Base-by-base conservation (phyloP, 1,140 invertebrate genomes). In the Lordiphosa stackelbergi region DNA sequence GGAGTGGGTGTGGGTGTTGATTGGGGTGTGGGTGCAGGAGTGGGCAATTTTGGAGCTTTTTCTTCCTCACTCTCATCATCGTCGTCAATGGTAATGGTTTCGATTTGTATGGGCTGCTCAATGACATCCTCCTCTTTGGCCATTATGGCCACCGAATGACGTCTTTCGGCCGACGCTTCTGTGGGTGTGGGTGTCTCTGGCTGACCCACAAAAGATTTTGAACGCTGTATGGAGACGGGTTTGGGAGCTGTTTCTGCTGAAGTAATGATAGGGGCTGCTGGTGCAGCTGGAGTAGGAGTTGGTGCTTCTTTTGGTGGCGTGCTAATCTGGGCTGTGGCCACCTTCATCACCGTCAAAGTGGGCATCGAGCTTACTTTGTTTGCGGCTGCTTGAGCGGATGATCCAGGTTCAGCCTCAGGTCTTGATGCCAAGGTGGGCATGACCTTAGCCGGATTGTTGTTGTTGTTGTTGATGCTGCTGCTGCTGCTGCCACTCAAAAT, bases 111-210 rank as follows among this genome's bases (percentile, higher is more conserved):
- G 3, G 58, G 34, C 34, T 66, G 53, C 47, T 69, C 66, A 3
- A 73, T 61, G 1, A 73, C 77, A 51, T 77, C 77, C 13, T 71
- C 59, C 16, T 81, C 75, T 36, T 83, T 77, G 24, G 72, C 77
- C 77, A 83, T 81, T 28, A 83, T 77, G 35, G 69, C 78, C 36
- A 83, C 78, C 12, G 77, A 83, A 13, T 77, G 72, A 0, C 77
- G 68, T 0, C 77, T 54, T 31, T 83, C 77, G 5, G 38, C 28
- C 1, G 49, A 49, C 5, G 53, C 5, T 2, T 59, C 49, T 4
- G 7, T 52, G 40, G 10, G 16, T 5, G 7, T 52, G 40, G 10
- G 16, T 53, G 6, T 8, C 7, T 8, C 7, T 8, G 28, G 28
- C 28, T 8, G 6, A 31, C 42, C 51, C 11, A 62, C 72, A 19